A percentile compares a stretch with the other conserved stretches of the same genome.
These are phyloP conservation scores for Podarcis muralis DNA, from an alignment of 2,113 vertebrate genomes.

Conservation along the genomic window DNA sequence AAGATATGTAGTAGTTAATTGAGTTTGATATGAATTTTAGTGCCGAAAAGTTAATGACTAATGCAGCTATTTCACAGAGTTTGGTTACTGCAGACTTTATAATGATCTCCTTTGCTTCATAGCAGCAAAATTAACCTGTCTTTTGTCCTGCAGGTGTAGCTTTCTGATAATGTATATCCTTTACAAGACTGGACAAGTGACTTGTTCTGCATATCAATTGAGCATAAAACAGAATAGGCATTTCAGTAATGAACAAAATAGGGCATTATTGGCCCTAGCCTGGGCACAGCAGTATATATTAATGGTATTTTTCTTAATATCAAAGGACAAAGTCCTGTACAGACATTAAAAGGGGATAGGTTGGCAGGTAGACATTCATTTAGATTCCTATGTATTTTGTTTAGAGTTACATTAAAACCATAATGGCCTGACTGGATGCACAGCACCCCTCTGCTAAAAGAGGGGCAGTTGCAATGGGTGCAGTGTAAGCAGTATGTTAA, in stretches of 20 bases:
- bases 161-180: conserved; percentile 82
- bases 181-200: conserved; percentile 77
- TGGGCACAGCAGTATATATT: conserved; percentile 24
- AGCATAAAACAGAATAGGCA: conserved; percentile 67
- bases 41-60: conserved; percentile 82
- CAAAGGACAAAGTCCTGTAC: conserved; percentile 44
- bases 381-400: neutral
- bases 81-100: conserved; percentile 76
- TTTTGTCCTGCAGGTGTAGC: conserved; percentile 84
- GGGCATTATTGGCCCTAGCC: neutral
- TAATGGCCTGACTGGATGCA: neutral
- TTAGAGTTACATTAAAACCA: conserved; percentile 5
- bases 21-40: conserved; percentile 83
- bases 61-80: conserved; percentile 81
- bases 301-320: conserved; percentile 47
- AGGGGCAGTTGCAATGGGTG: neutral
- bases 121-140: conserved; percentile 83
- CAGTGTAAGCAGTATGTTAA: neutral
- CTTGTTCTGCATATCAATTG: conserved; percentile 78
- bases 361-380: conserved; percentile 22
- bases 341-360: conserved; percentile 39
- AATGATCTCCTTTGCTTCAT: conserved; percentile 78
- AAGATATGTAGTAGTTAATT: conserved; percentile 83
- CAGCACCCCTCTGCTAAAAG: neutral
- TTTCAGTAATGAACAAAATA: conserved; percentile 51